phyloP scores from a whole-genome alignment of 2,113 vertebrate genomes.

The Tachysurus vachellii region DNA sequence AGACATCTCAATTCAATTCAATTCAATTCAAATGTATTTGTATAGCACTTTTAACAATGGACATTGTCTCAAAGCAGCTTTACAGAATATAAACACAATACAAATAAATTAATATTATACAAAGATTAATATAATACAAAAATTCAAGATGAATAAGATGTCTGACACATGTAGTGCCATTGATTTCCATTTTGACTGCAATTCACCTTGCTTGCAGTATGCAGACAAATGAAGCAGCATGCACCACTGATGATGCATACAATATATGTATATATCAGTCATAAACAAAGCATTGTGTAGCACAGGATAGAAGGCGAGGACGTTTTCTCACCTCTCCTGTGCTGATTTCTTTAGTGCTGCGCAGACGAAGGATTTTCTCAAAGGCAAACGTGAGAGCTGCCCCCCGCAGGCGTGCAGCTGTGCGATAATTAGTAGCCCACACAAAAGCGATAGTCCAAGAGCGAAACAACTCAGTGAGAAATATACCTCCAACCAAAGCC shows the following conservation, averaged over 20 bases:
- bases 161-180: neutral
- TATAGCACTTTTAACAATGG: no score
- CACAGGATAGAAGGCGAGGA: neutral
- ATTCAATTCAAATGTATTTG: no score
- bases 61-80: no score
- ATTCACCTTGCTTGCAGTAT: neutral
- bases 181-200: neutral
- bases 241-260: neutral
- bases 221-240: neutral
- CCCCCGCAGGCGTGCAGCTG: constrained; percentile 76
- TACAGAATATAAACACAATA: no score
- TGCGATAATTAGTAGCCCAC: constrained; percentile 81
- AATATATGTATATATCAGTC: neutral
- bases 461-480: constrained; percentile 73
- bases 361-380: constrained; percentile 75
- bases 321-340: constrained; percentile 72
- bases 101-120: no score
- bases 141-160: no score
- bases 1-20: no score
- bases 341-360: constrained; percentile 76
- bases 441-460: constrained; percentile 78
- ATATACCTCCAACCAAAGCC: constrained; percentile 72
- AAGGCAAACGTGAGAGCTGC: constrained; percentile 77
- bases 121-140: no score
- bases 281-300: neutral